phyloP scores from a whole-genome alignment of 2,797 vertebrate genomes.

The Paguma larvata region DNA sequence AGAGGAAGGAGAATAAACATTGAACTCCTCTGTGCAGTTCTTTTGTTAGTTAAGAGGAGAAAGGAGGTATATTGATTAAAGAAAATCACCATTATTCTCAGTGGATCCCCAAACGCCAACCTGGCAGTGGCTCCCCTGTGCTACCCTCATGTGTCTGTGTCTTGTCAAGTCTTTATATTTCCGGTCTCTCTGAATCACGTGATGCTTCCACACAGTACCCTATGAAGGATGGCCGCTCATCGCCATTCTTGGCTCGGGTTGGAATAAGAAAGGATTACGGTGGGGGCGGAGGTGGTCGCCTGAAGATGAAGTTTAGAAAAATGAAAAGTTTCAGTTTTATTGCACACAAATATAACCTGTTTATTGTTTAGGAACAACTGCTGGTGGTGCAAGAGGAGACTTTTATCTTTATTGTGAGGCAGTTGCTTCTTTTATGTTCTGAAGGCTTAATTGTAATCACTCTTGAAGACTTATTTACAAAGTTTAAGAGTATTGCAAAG shows the following conservation, averaged over 20 bases:
- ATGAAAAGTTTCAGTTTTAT: neutral
- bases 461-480: slow-evolving; percentile 20
- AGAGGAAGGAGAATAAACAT: neutral
- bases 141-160: neutral
- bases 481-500: slow-evolving; percentile 27
- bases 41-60: neutral
- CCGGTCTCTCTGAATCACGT: neutral
- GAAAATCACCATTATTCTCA: neutral
- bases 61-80: neutral
- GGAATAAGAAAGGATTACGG: neutral
- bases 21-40: neutral
- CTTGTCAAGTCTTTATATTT: neutral
- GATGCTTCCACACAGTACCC: neutral
- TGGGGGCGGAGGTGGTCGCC: neutral
- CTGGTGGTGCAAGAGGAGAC: neutral
- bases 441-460: slow-evolving; percentile 29
- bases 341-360: neutral
- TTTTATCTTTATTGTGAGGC: neutral
- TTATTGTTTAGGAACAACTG: slow-evolving; percentile 4
- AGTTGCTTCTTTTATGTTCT: neutral
- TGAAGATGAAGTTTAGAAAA: slow-evolving; percentile 3
- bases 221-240: neutral
- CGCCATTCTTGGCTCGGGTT: neutral
- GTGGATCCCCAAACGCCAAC: neutral
- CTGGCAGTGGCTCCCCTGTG: neutral